Base-by-base conservation (phyloP, 2,113 vertebrate species). In the Hippocampus barbouri region DNA sequence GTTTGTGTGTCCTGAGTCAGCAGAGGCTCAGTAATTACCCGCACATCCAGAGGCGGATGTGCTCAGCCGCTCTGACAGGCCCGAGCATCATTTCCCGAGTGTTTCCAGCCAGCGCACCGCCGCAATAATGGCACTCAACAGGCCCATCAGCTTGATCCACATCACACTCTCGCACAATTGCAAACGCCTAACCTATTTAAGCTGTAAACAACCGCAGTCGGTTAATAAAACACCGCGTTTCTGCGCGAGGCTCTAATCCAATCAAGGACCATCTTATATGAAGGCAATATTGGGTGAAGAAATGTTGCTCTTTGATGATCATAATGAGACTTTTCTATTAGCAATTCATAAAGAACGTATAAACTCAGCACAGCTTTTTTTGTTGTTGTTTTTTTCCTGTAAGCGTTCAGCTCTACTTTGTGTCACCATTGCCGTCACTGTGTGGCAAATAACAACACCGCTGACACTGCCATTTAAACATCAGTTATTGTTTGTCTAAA, bases 91-190 rank as follows among this genome's bases (percentile, higher is more conserved):
- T 89, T 85, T 86, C 80, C 82, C 72, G 78, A 78, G 85, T 73
- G 83, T 82, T 90, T 82, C 84, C 72, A n/a, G 80, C 82, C 81
- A 88, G 80, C 47, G 54, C 75, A 83, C 78, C 78, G 85, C 84
- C 83, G 90, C 89, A 92, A 92, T 93, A 93, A 93, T 87, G 43
- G 79, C 74, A 59, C 86, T 90, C 89, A 86, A 88, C 81, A 89
- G 80, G 74, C 86, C 89, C 66, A 91, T 92, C 90, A 91, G 88
- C 70, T 73, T 87, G 88, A 91, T 89, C 86, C 79, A 79, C 89
- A 86, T 90, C 90, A 89, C 86, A 79, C 89, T 85, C 78, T 70
- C 70, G 66, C 85, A 74, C 79, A 47, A 76, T 74, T 73, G 79
- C 66, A 71, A 84, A 71, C 85, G 65, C 62, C 79, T 93, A 91